Base-by-base conservation (phyloP, 2,888 invertebrate genomes). In the Stenchaetothrips biformis region DNA sequence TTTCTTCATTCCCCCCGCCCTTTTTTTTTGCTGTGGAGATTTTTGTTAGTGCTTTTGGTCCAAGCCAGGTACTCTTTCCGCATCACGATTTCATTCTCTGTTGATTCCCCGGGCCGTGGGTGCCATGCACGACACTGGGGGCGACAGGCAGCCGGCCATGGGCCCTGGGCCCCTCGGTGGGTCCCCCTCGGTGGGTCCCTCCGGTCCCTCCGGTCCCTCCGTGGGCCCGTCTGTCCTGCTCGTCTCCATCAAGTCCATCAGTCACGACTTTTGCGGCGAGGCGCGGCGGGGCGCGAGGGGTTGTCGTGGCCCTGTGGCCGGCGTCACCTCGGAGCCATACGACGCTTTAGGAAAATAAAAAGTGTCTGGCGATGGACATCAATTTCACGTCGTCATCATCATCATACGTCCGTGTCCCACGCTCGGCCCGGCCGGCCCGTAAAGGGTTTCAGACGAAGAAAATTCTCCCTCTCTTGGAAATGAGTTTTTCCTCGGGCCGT, bases 381-480 rank as follows among this genome's bases (percentile, higher is more conserved):
- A 67, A 67, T 67, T 67, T 67, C 67, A 67, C 67, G 67, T 67
- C 67, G 67, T 67, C 67, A 67, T 67, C 67, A 67, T 21, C n/a
- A 18, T 21, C n/a, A 67, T 67, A 21, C 53, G 53, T 18, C 53
- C 53, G 13, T 53, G 53, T 53, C 53, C 53, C 53, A 13, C 53
- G 53, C 53, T 4, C 67, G 1, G 67, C 67, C 67, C 21, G 67
- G 67, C 21, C 67, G 21, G 7, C 1, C 16, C 53, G 53, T 3
- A 37, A 37, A 37, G 37, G 37, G 53, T 53, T 16, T 53, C 53
- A 11, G 16, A 53, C 53, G 18, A 53, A 53, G 53, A 53, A 18
- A 18, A 53, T 13, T 6, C 16, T 2, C 53, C 53, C 3, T 1
- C 53, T 18, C 53, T 18, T 9, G 53, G 11, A 53, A 13, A 4